phyloP scores from a whole-genome alignment of 2,888 invertebrate genomes.

The Coelopa pilipes region DNA sequence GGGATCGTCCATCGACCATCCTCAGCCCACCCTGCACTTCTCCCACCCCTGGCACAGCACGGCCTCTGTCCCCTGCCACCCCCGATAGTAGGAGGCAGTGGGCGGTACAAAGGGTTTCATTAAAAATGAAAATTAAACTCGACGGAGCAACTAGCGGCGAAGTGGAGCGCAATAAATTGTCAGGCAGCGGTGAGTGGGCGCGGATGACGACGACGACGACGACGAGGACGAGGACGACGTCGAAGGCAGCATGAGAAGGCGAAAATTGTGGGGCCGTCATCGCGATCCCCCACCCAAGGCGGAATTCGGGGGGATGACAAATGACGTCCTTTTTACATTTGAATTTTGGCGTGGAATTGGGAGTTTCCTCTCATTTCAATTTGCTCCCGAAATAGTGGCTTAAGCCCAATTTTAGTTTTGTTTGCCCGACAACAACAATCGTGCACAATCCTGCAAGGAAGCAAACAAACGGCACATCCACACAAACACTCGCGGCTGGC shows the following conservation, averaged over 20 bases:
- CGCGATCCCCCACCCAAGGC: not conserved
- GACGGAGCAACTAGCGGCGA: conserved; percentile 12
- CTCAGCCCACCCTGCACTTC: no score
- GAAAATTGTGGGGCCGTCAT: no score
- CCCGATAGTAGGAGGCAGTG: not conserved
- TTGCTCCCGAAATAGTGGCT: not conserved
- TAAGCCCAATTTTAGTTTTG: not conserved
- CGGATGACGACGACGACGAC: not conserved
- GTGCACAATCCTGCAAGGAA: not conserved
- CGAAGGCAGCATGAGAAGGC: no score
- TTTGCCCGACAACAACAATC: not conserved
- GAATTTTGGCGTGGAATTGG: not conserved
- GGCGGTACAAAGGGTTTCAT: not conserved
- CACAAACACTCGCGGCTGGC: not conserved
- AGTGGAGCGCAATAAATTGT: conserved; percentile 22
- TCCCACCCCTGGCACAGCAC: no score
- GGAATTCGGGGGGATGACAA: not conserved
- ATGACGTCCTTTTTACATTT: not conserved
- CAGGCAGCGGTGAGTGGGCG: not conserved
- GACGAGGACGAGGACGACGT: no score
- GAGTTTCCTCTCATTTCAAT: not conserved
- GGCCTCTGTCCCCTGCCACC: no score
- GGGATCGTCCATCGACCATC: not conserved
- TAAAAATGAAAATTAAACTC: not conserved
- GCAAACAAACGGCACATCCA: not conserved